Evolutionary conservation across 2,113 vertebrate genomes (phyloP), one percentile per base, ranked within the genome.

Genomic region (Phoenicopterus ruber): DNA sequence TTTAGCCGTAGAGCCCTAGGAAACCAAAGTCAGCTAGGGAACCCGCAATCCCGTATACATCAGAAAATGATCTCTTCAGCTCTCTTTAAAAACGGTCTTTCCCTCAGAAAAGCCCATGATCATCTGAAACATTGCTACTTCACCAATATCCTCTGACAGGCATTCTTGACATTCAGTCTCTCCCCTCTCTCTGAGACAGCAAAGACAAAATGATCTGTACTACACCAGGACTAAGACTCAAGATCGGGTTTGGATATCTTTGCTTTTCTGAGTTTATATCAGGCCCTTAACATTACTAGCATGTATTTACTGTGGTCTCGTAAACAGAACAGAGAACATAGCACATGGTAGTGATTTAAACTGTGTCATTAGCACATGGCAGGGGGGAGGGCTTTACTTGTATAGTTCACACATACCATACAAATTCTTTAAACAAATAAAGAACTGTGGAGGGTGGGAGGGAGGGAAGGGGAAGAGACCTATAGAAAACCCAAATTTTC

Each of bases 341-440:
- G 91, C 71, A 93, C 44, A 58, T 73, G 88, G 67, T 44, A 95
- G 81, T 86, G 92, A 97, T 96, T 96, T 96, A 96, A 97, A 91
- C 44, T 38, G 58, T 88, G 71, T 80, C 78, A 94, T 95, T 95
- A 94, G 88, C 74, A 82, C 78, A 88, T 71, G 70, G 88, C 71
- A 49, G 71, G 85, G 61, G 62, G 78, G n/a, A 85, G 90, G 61
- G 85, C 85, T 90, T 55, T 73, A 57, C 71, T 87, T 47, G 52
- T 76, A 59, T 78, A 89, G 61, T 58, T 86, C 66, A 80, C 78
- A 91, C 46, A 83, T 93, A 94, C 76, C 89, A 69, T 71, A 84
- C 58, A 88, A 92, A 92, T 92, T 55, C 57, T 66, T 94, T 93
- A 88, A 93, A 83, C 34, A 96, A 93, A 79, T 90, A 96, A 88